Conservation (phyloP, 2,113 vertebrate species). For the Petromus typicus region DNA sequence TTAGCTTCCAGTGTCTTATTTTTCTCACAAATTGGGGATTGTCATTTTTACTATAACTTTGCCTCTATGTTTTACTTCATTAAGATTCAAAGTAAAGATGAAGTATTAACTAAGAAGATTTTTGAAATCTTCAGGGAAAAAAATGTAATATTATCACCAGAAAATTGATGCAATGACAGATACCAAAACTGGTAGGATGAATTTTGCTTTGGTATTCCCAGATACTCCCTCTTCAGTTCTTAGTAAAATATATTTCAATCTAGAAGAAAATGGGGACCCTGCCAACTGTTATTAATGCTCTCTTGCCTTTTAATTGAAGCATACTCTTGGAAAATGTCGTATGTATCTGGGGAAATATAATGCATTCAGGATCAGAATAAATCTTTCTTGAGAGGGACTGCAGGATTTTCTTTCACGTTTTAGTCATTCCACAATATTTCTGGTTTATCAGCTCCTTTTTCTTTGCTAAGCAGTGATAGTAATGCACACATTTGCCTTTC, state of each 20-base stretch:
- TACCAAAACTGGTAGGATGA: conserved; percentile 41
- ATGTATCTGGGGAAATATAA: conserved; percentile 72
- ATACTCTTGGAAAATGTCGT: conserved; percentile 63
- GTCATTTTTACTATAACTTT: conserved; percentile 23
- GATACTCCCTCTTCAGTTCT: conserved; percentile 40
- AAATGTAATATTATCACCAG: conserved; percentile 51
- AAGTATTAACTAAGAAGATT: conserved; percentile 33
- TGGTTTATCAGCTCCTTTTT: conserved; percentile 80
- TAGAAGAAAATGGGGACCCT: conserved; percentile 63
- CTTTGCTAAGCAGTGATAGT: conserved; percentile 66
- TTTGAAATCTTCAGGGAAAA: conserved; percentile 41
- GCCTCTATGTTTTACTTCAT: conserved; percentile 12
- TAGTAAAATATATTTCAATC: conserved; percentile 73
- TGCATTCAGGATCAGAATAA: conserved; percentile 62
- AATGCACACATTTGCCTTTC: conserved; percentile 80
- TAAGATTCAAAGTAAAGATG: conserved; percentile 19
- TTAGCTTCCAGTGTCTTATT: conserved; percentile 7
- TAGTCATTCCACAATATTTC: conserved; percentile 73
- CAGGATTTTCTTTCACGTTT: conserved; percentile 10
- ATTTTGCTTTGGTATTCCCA: conserved; percentile 66
- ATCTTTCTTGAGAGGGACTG: conserved; percentile 64
- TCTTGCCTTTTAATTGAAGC: conserved; percentile 79
- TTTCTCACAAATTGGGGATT: conserved; percentile 49
- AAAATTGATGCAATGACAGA: conserved; percentile 54
- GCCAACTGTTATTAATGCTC: conserved; percentile 71